Evolutionary conservation across 92 coral and sea anemone species (phyloP), one percentile per base, ranked within the genome.

Genomic region (Epizoanthus illoricatus): DNA sequence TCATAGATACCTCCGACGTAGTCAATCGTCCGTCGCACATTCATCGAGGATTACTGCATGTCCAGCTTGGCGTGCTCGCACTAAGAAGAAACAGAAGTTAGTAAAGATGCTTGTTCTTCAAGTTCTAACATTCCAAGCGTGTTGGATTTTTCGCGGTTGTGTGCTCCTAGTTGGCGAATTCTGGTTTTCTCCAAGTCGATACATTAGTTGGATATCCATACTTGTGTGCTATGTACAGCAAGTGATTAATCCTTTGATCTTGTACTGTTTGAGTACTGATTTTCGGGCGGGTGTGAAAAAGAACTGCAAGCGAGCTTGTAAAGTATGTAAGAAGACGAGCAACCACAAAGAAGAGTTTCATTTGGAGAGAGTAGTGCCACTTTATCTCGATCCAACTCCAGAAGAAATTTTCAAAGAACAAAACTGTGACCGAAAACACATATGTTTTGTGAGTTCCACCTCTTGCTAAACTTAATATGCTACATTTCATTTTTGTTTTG

Each of bases 181-280:
- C 59, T 45, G 59, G 71, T 43, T 78, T 63, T 7, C 2, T 41
- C 49, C 36, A 12, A 83, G 86, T 69, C 18, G 4, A 59, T 88
- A 57, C 58, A 83, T 89, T 2, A 69, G 80, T 61, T 88, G 91
- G 47, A 71, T 81, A 2, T 85, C 88, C 5, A 23, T 89, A 42
- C 85, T 93, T 58, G 45, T 90, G 69, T 93, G 84, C 84, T 93
- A 93, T 70, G 80, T 87, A 57, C 91, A 93, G 66, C 97, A 93
- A 60, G 86, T 90, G 4, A 75, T 86, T 59, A 93, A 93, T 63
- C 94, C 97, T 4, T 43, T 90, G 18, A 90, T 93, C 70, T 70
- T 93, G 33, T 90, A 84, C 65, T 81, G 86, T 5, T 88, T 93
- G 97, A 93, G 97, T 65, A 82, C 89, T 3, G 92, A 93, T 54